phyloP scores from a whole-genome alignment of 2,888 invertebrate genomes.

The Patella ulyssiponensis region DNA sequence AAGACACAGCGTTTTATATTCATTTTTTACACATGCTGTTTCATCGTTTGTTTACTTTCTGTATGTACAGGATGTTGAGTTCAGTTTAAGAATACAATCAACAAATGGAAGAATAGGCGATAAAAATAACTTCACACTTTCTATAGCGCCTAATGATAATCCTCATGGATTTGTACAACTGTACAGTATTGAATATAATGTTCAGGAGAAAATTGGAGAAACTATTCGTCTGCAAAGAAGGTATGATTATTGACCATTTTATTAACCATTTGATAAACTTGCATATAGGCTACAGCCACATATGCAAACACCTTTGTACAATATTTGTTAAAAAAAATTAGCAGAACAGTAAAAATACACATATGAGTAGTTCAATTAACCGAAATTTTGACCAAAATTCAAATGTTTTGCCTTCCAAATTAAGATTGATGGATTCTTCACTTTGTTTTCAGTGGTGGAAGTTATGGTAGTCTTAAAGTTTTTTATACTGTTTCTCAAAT shows the following conservation, averaged over 20 bases:
- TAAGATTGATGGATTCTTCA: background rate
- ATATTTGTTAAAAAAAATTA: too few species aligned
- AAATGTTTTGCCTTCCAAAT: background rate
- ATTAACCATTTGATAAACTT: too few species aligned
- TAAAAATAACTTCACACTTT: constrained; percentile 50
- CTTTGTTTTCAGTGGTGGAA: constrained; percentile 61
- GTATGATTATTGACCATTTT: constrained; percentile 43
- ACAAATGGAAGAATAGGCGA: constrained; percentile 56
- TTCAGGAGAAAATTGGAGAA: constrained; percentile 50
- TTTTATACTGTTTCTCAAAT: constrained; percentile 56
- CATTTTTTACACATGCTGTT: background rate
- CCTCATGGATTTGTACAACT: constrained; percentile 67
- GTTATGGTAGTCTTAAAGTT: constrained; percentile 59
- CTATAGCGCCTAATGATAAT: constrained; percentile 67
- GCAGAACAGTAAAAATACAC: too few species aligned
- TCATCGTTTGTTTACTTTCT: background rate
- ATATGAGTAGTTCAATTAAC: too few species aligned
- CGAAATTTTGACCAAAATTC: too few species aligned
- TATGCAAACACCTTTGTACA: too few species aligned
- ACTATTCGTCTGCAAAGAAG: constrained; percentile 51
- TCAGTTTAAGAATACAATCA: constrained; percentile 44
- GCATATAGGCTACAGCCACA: too few species aligned
- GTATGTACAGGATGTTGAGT: constrained; percentile 55
- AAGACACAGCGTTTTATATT: background rate
- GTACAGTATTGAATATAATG: constrained; percentile 36